Evolutionary conservation across 2,888 invertebrate genomes (phyloP).

Genomic region (Clepsis dumicolana): DNA sequence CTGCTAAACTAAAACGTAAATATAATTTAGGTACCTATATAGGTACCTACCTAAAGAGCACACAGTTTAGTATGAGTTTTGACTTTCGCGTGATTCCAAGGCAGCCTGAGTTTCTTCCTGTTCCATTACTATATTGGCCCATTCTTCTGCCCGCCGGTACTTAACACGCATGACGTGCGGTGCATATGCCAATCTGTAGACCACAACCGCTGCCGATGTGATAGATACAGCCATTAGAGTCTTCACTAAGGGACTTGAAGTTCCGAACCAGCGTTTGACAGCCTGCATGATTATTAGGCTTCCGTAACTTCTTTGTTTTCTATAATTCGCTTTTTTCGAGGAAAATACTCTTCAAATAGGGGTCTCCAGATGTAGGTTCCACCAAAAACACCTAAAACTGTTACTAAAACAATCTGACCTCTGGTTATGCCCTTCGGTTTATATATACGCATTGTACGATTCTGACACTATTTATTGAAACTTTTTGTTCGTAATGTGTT

Average conservation of each 20-base stretch:
- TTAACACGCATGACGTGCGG: constrained; percentile 62
- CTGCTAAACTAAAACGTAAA: neutral
- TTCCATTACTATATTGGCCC: constrained; percentile 72
- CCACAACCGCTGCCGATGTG: constrained; percentile 61
- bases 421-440: constrained; percentile 71
- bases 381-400: constrained; percentile 74
- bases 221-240: constrained; percentile 72
- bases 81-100: neutral
- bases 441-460: constrained; percentile 74
- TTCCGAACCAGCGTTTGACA: constrained; percentile 57
- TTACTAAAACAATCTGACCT: constrained; percentile 71
- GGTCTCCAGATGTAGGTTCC: constrained; percentile 85
- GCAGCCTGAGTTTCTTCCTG: constrained; percentile 61
- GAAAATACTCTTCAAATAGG: constrained; percentile 66
- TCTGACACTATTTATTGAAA: constrained; percentile 8
- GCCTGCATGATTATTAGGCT: constrained; percentile 59
- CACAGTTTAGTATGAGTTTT: constrained; percentile 23
- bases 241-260: constrained; percentile 68
- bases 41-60: constrained; percentile 21
- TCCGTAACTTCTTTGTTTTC: constrained; percentile 42
- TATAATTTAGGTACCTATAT: too few species aligned
- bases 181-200: constrained; percentile 60
- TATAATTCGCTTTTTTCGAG: constrained; percentile 51
- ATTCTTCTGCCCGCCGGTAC: constrained; percentile 67
- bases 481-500: neutral